These are phyloP conservation scores for Drosophila fulvimacula DNA, from an alignment of 2,888 invertebrate species.

Conservation along the genomic window DNA sequence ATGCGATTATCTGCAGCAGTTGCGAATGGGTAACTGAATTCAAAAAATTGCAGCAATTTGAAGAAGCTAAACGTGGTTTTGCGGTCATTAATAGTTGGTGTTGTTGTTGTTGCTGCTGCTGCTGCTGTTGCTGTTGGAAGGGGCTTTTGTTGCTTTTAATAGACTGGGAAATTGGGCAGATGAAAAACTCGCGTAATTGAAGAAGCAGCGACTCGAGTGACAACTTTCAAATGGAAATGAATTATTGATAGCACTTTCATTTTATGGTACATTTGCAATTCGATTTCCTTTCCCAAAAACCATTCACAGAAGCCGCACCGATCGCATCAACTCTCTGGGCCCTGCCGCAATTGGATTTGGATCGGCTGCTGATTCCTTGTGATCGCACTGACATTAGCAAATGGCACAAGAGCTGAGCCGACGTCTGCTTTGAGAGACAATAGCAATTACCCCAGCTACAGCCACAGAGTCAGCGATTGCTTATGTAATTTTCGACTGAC, in stretches of 20 bases:
- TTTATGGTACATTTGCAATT: constrained; percentile 62
- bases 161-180: constrained; percentile 38
- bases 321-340: constrained; percentile 10
- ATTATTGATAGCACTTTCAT: constrained; percentile 69
- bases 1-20: constrained; percentile 58
- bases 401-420: constrained; percentile 48
- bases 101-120: constrained; percentile 10
- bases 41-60: constrained; percentile 58
- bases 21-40: constrained; percentile 50
- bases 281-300: constrained; percentile 60
- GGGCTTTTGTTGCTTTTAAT: constrained; percentile 41
- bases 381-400: constrained; percentile 66
- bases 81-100: constrained; percentile 38
- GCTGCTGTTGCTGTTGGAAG: constrained; percentile 19
- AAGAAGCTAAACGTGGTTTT: constrained; percentile 59
- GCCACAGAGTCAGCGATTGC: constrained; percentile 32
- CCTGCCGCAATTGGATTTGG: constrained; percentile 10
- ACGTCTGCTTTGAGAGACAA: constrained; percentile 52
- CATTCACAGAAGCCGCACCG: constrained; percentile 32
- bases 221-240: constrained; percentile 73
- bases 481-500: constrained; percentile 55
- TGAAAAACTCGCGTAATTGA: constrained; percentile 60
- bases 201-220: constrained; percentile 61
- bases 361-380: constrained; percentile 37
- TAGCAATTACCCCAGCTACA: constrained; percentile 60